These are phyloP conservation scores for Brachyistius frenatus DNA, from an alignment of 2,113 vertebrate species.

Conservation along the genomic window DNA sequence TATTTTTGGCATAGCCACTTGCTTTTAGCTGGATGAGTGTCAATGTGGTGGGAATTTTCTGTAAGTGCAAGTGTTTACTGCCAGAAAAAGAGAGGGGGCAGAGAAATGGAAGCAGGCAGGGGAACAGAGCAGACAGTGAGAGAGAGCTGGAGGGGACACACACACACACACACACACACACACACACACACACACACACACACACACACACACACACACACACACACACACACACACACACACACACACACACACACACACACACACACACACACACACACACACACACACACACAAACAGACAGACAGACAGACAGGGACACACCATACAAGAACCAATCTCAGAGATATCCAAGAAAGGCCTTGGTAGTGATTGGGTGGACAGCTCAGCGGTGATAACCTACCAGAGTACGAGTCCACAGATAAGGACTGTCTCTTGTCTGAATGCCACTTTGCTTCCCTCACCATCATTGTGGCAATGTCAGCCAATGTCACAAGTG, in stretches of 20 bases:
- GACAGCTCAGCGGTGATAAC: conserved; percentile 75
- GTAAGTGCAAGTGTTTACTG: conserved; percentile 67
- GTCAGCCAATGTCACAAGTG: conserved; percentile 74
- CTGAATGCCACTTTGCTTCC: conserved; percentile 72
- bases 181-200: conserved; percentile 28
- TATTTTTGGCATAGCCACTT: conserved; percentile 71
- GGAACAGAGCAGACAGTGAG: conserved; percentile 39
- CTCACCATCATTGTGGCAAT: conserved; percentile 61
- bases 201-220: conserved; percentile 13
- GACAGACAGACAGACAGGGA: conserved; percentile 32
- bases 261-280: background rate
- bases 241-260: conserved; percentile 26
- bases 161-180: conserved; percentile 10
- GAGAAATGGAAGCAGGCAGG: conserved; percentile 31
- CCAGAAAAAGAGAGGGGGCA: conserved; percentile 39
- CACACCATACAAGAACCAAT: conserved; percentile 71
- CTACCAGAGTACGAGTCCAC: conserved; percentile 65
- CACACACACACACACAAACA: conserved; percentile 25
- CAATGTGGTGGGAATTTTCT: conserved; percentile 72
- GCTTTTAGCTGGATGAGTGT: conserved; percentile 77
- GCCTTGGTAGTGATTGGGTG: conserved; percentile 75
- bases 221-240: conserved; percentile 23
- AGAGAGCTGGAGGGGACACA: conserved; percentile 6
- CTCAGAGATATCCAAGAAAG: conserved; percentile 73
- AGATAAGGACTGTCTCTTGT: conserved; percentile 76